These are phyloP conservation scores for Lamproptera curius DNA, from an alignment of 2,888 invertebrate genomes.

Conservation along the genomic window DNA sequence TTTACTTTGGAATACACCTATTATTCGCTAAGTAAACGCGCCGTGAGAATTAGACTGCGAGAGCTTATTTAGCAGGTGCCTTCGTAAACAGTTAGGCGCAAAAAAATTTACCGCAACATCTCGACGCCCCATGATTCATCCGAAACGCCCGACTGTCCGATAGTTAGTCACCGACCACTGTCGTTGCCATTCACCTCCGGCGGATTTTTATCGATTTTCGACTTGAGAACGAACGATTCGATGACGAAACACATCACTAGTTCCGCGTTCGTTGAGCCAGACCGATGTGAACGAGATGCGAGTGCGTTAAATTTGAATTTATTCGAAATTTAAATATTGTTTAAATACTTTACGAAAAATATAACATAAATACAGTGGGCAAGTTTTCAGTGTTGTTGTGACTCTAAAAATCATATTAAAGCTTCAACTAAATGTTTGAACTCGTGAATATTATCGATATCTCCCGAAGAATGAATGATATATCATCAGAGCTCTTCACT, in stretches of 20 bases:
- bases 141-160: slow-evolving; percentile 28
- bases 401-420: no score
- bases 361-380: no score
- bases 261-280: slow-evolving; percentile 26
- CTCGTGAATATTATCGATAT: no score
- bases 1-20: no score
- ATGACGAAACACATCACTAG: slow-evolving; percentile 30
- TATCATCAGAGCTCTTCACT: no score
- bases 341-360: no score
- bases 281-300: no score
- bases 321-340: no score
- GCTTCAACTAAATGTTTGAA: no score
- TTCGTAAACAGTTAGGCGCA: slow-evolving; percentile 52
- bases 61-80: slow-evolving; percentile 42
- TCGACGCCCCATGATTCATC: slow-evolving; percentile 63
- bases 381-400: no score
- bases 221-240: slow-evolving; percentile 30
- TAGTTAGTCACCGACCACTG: slow-evolving; percentile 50
- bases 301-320: no score
- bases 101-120: slow-evolving; percentile 67
- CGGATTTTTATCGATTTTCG: slow-evolving; percentile 63
- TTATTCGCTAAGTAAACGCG: not conserved
- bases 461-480: no score
- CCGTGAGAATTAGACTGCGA: slow-evolving; percentile 14
- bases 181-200: slow-evolving; percentile 48